Evolutionary conservation across 2,888 invertebrate species (phyloP).

Genomic region (Ditylenchus weischeri): DNA sequence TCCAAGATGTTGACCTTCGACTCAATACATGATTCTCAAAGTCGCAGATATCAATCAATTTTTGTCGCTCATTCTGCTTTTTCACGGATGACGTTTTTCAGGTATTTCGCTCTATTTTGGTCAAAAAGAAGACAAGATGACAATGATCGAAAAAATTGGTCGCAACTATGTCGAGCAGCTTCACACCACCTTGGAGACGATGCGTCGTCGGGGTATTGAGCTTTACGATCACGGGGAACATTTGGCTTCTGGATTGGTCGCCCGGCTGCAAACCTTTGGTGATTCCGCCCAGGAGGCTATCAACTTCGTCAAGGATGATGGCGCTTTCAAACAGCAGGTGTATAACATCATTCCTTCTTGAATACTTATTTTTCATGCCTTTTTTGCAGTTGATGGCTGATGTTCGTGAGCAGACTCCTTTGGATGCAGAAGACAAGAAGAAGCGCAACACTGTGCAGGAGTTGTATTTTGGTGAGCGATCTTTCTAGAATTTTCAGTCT

Average conservation of each 20-base stretch:
- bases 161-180: slow-evolving; percentile 51
- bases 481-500: neutral
- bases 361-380: neutral
- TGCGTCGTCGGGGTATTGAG: slow-evolving; percentile 43
- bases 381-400: neutral
- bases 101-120: too few species aligned
- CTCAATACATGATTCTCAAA: too few species aligned
- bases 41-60: too few species aligned
- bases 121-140: neutral
- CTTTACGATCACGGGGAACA: slow-evolving; percentile 40
- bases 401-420: neutral
- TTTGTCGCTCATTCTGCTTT: too few species aligned
- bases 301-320: slow-evolving; percentile 5
- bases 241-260: slow-evolving; percentile 7
- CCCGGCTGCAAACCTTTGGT: slow-evolving; percentile 12
- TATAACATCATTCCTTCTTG: slow-evolving; percentile 21
- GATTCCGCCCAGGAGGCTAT: neutral
- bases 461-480: slow-evolving; percentile 41
- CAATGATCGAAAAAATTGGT: slow-evolving; percentile 34
- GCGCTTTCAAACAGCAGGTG: slow-evolving; percentile 33
- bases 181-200: slow-evolving; percentile 50
- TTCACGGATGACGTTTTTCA: too few species aligned
- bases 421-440: slow-evolving; percentile 37
- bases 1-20: too few species aligned
- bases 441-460: slow-evolving; percentile 43